Evolutionary conservation across 2,797 vertebrate genomes (phyloP).

Genomic region (Acanthurus leucopareius): DNA sequence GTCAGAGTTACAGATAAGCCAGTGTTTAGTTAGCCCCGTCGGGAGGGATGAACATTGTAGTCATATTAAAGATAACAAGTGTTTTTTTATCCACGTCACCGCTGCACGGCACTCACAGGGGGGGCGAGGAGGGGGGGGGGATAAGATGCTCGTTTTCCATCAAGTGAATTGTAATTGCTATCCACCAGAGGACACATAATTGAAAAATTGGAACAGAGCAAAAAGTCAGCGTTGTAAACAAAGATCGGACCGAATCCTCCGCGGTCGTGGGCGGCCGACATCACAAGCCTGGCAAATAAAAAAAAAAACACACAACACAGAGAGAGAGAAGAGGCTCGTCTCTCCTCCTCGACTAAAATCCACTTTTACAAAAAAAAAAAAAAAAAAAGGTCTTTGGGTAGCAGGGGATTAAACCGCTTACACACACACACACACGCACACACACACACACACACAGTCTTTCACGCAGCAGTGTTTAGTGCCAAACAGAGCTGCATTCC

Average conservation of each 20-base stretch:
- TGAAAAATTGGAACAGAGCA: constrained; percentile 73
- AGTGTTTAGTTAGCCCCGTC: constrained; percentile 66
- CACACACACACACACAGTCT: constrained; percentile 26
- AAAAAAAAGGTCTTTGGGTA: constrained; percentile 59
- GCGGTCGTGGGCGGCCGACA: constrained; percentile 57
- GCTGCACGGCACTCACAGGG: constrained; percentile 14
- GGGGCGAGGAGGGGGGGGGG: not conserved
- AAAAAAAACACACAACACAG: constrained; percentile 12
- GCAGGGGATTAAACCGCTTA: constrained; percentile 63
- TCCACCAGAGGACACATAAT: constrained; percentile 66
- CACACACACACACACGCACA: constrained; percentile 13
- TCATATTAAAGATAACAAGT: constrained; percentile 74
- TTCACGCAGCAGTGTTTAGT: constrained; percentile 12
- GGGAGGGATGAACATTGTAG: constrained; percentile 66
- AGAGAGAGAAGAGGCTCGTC: constrained; percentile 47
- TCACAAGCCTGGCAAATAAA: constrained; percentile 27
- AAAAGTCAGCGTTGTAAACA: constrained; percentile 71
- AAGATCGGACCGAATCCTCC: constrained; percentile 59
- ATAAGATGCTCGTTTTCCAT: constrained; percentile 51
- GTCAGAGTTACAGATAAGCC: constrained; percentile 77
- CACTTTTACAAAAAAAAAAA: constrained; percentile 42
- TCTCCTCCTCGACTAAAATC: constrained; percentile 51
- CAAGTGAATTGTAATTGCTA: constrained; percentile 71
- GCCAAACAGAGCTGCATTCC: constrained; percentile 48
- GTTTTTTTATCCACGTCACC: constrained; percentile 65